Evolutionary conservation across 2,888 invertebrate genomes (phyloP).

Genomic region (Andrena flavipes): DNA sequence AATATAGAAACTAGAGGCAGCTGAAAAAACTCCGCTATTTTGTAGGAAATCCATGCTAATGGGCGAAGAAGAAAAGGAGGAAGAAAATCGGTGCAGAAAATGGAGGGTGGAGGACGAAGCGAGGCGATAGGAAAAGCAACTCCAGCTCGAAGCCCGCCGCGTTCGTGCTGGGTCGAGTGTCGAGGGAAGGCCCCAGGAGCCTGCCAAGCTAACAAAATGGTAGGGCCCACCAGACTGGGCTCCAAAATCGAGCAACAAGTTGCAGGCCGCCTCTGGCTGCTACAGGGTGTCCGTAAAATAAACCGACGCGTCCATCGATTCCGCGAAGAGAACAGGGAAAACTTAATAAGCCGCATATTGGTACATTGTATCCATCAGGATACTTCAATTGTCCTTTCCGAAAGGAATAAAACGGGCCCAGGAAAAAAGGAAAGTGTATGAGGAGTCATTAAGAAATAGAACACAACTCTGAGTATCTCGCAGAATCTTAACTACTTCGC

Average conservation of each 20-base stretch:
- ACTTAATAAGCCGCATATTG: no score
- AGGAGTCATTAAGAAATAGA: no score
- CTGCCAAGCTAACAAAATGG: conserved; percentile 75
- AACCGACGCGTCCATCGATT: background rate
- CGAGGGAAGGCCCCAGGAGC: conserved; percentile 61
- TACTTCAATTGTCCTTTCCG: no score
- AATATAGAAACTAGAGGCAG: no score
- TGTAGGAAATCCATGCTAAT: background rate
- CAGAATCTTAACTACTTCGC: no score
- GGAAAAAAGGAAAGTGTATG: no score
- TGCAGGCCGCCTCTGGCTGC: conserved; percentile 58
- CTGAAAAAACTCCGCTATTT: background rate
- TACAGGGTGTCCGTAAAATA: conserved; percentile 63
- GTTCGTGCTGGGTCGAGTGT: conserved; percentile 56
- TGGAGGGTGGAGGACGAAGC: conserved; percentile 17
- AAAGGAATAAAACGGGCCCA: no score
- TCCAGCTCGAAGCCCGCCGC: conserved; percentile 29
- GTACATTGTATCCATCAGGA: no score
- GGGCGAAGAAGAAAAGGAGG: background rate
- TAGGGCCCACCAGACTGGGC: conserved; percentile 70
- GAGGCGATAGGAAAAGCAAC: conserved; percentile 29
- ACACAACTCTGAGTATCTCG: no score
- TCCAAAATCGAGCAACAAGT: conserved; percentile 72
- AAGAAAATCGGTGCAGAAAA: conserved; percentile 13
- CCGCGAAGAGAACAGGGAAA: no score